phyloP scores from a whole-genome alignment of 64 coral and sea anemone species.

The Stylophora pistillata region DNA sequence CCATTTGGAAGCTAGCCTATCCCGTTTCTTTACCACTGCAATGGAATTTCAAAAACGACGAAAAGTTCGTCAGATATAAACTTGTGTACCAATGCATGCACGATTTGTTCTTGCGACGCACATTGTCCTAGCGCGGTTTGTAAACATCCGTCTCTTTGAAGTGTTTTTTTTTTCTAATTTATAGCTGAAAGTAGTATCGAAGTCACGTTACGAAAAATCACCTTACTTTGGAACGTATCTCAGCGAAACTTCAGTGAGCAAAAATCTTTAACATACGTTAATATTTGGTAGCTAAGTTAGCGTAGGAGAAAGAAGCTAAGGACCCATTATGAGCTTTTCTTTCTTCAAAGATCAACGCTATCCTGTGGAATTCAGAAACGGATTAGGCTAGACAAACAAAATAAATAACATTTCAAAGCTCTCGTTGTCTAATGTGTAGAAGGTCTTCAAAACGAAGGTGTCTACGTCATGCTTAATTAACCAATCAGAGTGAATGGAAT shows the following conservation, averaged over 20 bases:
- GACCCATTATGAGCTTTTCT: background rate
- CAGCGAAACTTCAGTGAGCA: background rate
- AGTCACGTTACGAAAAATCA: background rate
- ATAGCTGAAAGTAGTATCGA: background rate
- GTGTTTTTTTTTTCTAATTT: background rate
- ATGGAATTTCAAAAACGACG: background rate
- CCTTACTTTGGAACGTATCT: background rate
- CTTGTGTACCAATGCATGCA: background rate
- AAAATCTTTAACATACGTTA: background rate
- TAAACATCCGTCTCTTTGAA: conserved; percentile 23
- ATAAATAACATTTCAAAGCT: conserved; percentile 6
- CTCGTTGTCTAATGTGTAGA: background rate
- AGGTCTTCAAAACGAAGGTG: conserved; percentile 17
- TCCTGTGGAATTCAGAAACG: conserved; percentile 23
- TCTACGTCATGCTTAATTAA: background rate
- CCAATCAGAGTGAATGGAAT: conserved; percentile 26
- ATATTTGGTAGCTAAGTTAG: background rate
- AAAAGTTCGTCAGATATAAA: background rate
- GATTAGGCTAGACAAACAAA: background rate
- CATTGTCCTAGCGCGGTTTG: background rate
- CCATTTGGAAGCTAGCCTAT: background rate
- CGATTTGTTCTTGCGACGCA: background rate
- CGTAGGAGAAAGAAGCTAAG: background rate
- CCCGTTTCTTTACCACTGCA: background rate
- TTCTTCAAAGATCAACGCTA: background rate